Evolutionary conservation across 2,113 vertebrate species (phyloP), one percentile per base, ranked within the genome.

Genomic region (Neotoma lepida): DNA sequence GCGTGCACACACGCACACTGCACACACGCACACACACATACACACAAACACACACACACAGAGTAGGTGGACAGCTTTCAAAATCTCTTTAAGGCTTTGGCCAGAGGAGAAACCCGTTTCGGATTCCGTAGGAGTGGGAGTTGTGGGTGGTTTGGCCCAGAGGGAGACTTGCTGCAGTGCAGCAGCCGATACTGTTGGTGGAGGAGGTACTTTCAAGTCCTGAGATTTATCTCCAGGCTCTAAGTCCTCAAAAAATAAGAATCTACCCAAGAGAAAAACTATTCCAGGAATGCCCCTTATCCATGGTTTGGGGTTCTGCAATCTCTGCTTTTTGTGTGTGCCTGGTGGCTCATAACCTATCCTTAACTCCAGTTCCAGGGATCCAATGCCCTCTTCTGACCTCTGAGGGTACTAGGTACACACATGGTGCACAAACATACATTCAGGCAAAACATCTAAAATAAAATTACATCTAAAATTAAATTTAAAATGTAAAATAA

Each of bases 151-250:
- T n/a, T 15, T 61, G 77, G 58, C 73, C 54, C 35, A 3, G 39
- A n/a, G 54, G 0, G 17, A 44, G 28, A 33, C 10, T 64, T n/a
- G 3, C 22, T 56, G 56, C 22, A 4, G 35, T 41, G 24, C 18
- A 13, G 35, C 35, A 20, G 51, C 0, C 20, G 20, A 35, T 1
- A 8, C 49, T 54, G 1, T 14, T 1, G 30, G 28, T 6, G 18
- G n/a, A 22, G 30, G 30, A 71, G 80, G 61, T 1, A 24, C 41
- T 70, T 64, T 70, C 73, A 8, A 15, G 41, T 58, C 89, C 18
- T 58, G 41, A 56, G 39, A 56, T 28, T 28, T 74, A 68, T 33
- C 92, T 84, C 44, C 94, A 64, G 66, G 56, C 17, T 54, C 30
- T 54, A 73, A 76, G 68, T 33, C n/a, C 35, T 88, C n/a, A 39